phyloP scores from a whole-genome alignment of 2,888 invertebrate species.

The Scaptomyza tumidula region DNA sequence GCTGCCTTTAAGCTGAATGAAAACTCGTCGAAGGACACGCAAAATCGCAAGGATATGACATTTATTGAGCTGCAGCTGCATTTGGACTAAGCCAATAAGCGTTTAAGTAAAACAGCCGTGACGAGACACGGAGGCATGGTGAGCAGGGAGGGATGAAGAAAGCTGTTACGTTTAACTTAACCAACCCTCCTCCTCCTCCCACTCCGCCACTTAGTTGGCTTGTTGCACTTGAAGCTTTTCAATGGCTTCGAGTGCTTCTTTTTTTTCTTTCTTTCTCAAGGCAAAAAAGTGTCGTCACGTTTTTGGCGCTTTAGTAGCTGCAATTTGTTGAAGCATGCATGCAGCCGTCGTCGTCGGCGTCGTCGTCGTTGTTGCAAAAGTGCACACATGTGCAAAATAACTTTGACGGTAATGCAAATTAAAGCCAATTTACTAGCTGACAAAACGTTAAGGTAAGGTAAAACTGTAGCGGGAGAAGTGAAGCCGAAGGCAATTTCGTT shows the following conservation, averaged over 20 bases:
- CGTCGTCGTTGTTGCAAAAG: constrained; percentile 39
- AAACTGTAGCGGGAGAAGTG: background rate
- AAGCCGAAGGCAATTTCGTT: background rate
- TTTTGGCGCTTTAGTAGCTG: constrained; percentile 72
- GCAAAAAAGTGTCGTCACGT: constrained; percentile 65
- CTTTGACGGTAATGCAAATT: constrained; percentile 77
- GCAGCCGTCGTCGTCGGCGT: constrained; percentile 10
- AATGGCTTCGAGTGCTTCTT: background rate
- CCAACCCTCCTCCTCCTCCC: constrained; percentile 9
- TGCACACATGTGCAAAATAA: constrained; percentile 77
- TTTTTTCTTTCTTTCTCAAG: background rate
- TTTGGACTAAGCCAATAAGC: constrained; percentile 74
- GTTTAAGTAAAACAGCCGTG: constrained; percentile 55
- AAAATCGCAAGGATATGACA: constrained; percentile 49
- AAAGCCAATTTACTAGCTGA: constrained; percentile 73
- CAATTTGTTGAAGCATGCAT: constrained; percentile 68
- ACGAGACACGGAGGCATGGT: background rate
- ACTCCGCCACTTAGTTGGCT: constrained; percentile 22
- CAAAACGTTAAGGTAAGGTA: constrained; percentile 13
- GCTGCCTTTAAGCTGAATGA: constrained; percentile 1
- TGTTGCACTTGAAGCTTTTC: constrained; percentile 62
- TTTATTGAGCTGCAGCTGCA: constrained; percentile 68
- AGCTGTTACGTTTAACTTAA: constrained; percentile 1
- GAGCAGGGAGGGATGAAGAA: constrained; percentile 4
- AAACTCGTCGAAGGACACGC: constrained; percentile 12